Percentiles rank a stretch among this genome's conserved stretches.
These are phyloP conservation scores for Amphipoea oculea DNA, from an alignment of 2,888 invertebrate genomes.

Conservation along the genomic window DNA sequence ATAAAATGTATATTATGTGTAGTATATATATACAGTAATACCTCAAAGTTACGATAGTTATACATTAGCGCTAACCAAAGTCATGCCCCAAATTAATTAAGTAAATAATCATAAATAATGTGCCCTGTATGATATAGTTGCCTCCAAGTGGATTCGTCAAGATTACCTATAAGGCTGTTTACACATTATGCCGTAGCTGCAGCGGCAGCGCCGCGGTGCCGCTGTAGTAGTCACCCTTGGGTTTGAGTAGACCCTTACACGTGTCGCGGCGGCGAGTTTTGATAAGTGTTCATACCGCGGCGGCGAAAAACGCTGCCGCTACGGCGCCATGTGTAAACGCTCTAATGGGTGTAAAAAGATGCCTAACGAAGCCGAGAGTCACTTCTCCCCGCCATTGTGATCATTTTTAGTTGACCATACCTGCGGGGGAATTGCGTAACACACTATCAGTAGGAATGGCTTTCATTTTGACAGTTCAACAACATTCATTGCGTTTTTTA, in stretches of 20 bases:
- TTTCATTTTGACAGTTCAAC: not conserved
- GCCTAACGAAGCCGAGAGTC: not conserved
- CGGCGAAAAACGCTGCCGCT: no score
- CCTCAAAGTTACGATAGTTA: constrained; percentile 25
- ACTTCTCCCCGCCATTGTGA: not conserved
- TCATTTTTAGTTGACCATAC: not conserved
- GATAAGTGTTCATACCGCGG: no score
- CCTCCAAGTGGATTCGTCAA: not conserved
- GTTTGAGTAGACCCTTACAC: no score
- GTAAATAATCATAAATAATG: not conserved
- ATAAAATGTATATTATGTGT: constrained; percentile 21
- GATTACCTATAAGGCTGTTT: not conserved
- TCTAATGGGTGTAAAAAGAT: not conserved
- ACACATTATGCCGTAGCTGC: no score
- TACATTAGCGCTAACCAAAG: constrained; percentile 33
- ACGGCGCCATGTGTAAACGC: no score
- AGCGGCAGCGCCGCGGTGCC: no score
- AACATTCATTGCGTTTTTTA: not conserved
- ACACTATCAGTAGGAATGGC: no score
- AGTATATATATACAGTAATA: constrained; percentile 45
- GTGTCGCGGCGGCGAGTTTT: no score
- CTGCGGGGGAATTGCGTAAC: no score
- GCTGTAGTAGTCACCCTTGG: no score
- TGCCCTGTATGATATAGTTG: not conserved
- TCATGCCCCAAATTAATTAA: constrained; percentile 46